phyloP scores from a whole-genome alignment of 1,140 invertebrate genomes.

The Cydia strobilella region DNA sequence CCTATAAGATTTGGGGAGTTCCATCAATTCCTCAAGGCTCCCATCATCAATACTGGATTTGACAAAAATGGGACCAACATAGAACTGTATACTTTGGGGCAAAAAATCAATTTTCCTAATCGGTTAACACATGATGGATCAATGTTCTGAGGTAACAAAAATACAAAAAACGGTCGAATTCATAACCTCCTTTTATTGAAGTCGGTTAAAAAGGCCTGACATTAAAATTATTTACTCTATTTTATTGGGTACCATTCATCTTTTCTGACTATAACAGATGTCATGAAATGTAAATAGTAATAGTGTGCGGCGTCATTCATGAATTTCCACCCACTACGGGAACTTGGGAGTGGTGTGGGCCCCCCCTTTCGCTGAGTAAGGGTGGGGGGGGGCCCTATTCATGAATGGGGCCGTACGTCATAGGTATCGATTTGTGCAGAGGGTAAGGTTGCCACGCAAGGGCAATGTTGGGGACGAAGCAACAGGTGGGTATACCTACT shows the following conservation, averaged over 20 bases:
- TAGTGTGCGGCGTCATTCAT: conserved; percentile 67
- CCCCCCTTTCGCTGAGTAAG: conserved; percentile 36
- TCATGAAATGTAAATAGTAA: conserved; percentile 37
- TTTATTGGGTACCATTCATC: conserved; percentile 7
- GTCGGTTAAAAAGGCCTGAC: neutral
- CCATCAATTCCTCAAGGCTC: too few species aligned
- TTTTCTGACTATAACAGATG: conserved; percentile 6
- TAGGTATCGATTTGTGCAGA: conserved; percentile 65
- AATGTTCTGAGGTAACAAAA: too few species aligned
- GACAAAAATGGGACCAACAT: too few species aligned
- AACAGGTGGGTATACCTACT: conserved; percentile 73
- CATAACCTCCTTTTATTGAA: too few species aligned
- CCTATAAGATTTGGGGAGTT: too few species aligned
- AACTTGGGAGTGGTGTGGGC: conserved; percentile 43
- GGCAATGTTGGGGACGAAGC: conserved; percentile 56
- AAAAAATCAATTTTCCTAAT: too few species aligned
- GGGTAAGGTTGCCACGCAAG: conserved; percentile 66
- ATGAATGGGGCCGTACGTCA: conserved; percentile 78
- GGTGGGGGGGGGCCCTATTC: conserved; percentile 52
- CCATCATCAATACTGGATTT: too few species aligned
- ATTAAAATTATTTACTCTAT: conserved; percentile 15
- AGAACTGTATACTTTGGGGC: too few species aligned
- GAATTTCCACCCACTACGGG: conserved; percentile 56
- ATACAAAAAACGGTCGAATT: too few species aligned
- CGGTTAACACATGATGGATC: too few species aligned